Conservation (phyloP, 2,797 vertebrate genomes). For the Discoglossus pictus region DNA sequence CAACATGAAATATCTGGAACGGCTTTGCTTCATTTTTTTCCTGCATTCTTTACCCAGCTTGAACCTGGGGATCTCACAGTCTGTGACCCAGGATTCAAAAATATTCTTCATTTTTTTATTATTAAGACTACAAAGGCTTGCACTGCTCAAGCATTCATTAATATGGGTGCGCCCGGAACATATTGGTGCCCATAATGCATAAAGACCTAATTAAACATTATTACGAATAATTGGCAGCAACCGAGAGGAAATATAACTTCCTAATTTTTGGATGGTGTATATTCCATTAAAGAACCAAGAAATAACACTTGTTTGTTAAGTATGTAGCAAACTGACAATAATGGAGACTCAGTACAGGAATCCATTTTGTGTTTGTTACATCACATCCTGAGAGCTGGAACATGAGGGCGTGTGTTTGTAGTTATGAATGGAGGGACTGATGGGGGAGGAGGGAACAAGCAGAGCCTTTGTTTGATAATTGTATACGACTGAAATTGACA, state of each 20-base stretch:
- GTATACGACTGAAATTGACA: no score
- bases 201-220: not conserved
- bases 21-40: constrained; percentile 21
- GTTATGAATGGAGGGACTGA: no score
- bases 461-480: no score
- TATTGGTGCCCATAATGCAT: not conserved
- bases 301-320: no score
- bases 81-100: constrained; percentile 13
- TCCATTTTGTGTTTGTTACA: no score
- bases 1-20: constrained; percentile 39
- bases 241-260: constrained; percentile 4
- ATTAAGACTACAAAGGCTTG: not conserved
- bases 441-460: no score
- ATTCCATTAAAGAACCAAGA: no score
- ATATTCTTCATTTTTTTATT: constrained; percentile 14
- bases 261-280: not conserved
- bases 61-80: constrained; percentile 30
- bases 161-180: not conserved
- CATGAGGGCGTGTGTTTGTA: no score
- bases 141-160: not conserved
- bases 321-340: no score
- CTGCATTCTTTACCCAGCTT: constrained; percentile 32
- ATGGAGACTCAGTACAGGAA: no score
- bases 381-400: no score
- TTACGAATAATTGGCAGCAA: constrained; percentile 1